Conservation (phyloP, 2,113 vertebrate genomes). For the Oriolus oriolus region DNA sequence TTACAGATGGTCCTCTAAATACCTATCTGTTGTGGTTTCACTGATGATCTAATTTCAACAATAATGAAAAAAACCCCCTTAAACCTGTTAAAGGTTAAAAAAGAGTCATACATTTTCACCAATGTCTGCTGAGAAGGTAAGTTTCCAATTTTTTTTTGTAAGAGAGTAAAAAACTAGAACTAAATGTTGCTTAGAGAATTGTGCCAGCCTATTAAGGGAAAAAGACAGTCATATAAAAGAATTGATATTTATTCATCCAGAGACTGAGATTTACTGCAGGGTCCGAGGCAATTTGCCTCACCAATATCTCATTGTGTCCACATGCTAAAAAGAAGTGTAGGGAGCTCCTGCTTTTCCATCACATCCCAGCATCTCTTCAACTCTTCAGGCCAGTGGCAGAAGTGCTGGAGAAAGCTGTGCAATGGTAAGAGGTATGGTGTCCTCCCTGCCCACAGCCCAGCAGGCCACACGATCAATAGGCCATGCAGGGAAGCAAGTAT, state of each 20-base stretch:
- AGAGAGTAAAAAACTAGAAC: background rate
- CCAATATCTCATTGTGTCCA: background rate
- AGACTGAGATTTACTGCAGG: background rate
- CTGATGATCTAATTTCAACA: background rate
- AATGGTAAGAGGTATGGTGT: background rate
- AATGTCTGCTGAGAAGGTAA: background rate
- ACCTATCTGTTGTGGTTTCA: background rate
- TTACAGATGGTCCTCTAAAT: background rate
- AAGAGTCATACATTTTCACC: background rate
- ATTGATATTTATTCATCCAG: background rate
- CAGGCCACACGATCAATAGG: background rate
- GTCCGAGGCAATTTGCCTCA: background rate
- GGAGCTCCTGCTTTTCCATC: background rate
- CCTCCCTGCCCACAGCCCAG: background rate
- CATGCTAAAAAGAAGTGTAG: background rate
- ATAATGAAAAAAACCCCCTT: background rate
- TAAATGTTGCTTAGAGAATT: background rate
- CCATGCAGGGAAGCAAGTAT: background rate
- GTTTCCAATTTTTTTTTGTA: background rate
- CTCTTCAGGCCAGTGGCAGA: background rate
- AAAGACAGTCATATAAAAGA: background rate
- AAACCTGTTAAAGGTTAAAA: background rate
- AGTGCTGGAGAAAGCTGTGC: background rate
- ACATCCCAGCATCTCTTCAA: background rate
- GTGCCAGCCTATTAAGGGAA: background rate